Evolutionary conservation across 2,113 vertebrate genomes (phyloP).

Genomic region (Sphaerodactylus townsendi): DNA sequence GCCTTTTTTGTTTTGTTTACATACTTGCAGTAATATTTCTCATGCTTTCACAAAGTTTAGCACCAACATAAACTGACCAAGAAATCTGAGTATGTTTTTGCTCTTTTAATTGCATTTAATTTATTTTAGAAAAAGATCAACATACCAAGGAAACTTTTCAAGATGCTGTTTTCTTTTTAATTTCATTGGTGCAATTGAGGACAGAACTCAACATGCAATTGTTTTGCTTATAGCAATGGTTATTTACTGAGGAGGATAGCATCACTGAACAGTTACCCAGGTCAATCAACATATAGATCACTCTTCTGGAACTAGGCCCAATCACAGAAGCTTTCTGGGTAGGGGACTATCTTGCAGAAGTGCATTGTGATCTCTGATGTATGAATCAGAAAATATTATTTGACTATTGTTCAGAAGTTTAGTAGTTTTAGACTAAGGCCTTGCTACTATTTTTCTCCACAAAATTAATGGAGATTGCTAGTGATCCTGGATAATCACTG

Average conservation of each 20-base stretch:
- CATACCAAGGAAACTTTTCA: background rate
- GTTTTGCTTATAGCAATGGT: background rate
- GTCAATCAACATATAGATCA: no score
- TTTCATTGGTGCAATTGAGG: no score
- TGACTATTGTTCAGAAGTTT: background rate
- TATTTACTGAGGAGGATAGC: background rate
- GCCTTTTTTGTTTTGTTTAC: no score
- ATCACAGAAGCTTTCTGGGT: no score
- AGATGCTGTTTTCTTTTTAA: background rate
- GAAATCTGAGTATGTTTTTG: background rate
- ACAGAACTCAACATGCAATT: no score
- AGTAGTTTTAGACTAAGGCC: background rate
- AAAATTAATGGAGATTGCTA: background rate
- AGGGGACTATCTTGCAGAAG: no score
- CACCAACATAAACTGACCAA: background rate
- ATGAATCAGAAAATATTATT: background rate
- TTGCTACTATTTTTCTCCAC: background rate
- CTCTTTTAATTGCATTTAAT: background rate
- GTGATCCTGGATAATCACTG: background rate
- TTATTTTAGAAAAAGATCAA: background rate
- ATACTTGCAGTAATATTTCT: background rate
- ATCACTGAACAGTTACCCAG: no score
- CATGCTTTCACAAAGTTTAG: background rate
- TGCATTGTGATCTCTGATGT: background rate
- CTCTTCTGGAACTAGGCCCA: no score